phyloP scores from a whole-genome alignment of 2,888 invertebrate species.

The Platerodrilus igneus region DNA sequence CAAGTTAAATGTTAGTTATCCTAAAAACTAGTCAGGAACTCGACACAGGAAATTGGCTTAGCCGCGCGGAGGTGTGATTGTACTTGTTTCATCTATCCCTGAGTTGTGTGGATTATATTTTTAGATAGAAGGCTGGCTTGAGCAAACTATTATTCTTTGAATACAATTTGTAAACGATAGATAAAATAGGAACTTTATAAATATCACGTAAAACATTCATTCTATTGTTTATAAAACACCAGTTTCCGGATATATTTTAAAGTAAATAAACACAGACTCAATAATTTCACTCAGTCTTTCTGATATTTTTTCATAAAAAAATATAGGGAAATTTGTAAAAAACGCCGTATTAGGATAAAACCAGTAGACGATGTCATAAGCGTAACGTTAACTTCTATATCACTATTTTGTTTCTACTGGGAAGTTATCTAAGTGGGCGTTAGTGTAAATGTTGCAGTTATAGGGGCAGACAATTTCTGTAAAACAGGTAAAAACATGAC shows the following conservation, averaged over 20 bases:
- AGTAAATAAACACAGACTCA: slow-evolving; percentile 52
- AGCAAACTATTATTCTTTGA: slow-evolving; percentile 50
- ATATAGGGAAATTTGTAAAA: slow-evolving; percentile 48
- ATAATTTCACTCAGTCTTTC: slow-evolving; percentile 54
- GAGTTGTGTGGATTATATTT: slow-evolving; percentile 48
- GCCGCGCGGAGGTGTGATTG: slow-evolving; percentile 40
- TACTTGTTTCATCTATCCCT: slow-evolving; percentile 50
- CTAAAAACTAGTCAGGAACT: slow-evolving; percentile 50
- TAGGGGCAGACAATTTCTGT: slow-evolving; percentile 76
- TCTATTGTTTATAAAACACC: slow-evolving; percentile 50
- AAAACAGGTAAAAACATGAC: slow-evolving; percentile 92
- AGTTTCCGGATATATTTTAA: slow-evolving; percentile 47
- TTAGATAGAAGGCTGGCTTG: slow-evolving; percentile 47
- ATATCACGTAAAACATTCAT: slow-evolving; percentile 52
- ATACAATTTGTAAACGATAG: slow-evolving; percentile 48
- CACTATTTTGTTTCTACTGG: slow-evolving; percentile 47
- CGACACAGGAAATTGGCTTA: slow-evolving; percentile 44
- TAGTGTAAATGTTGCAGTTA: slow-evolving; percentile 88
- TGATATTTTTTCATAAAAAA: slow-evolving; percentile 53
- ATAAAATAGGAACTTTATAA: slow-evolving; percentile 52
- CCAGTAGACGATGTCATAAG: slow-evolving; percentile 53
- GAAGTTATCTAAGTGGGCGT: slow-evolving; percentile 74
- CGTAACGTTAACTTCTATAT: slow-evolving; percentile 43
- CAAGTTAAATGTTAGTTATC: no score
- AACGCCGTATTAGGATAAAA: slow-evolving; percentile 49